These are phyloP conservation scores for cat (Felis catus) DNA, from an alignment of 2,113 vertebrate genomes.

Conservation along the genomic window DNA sequence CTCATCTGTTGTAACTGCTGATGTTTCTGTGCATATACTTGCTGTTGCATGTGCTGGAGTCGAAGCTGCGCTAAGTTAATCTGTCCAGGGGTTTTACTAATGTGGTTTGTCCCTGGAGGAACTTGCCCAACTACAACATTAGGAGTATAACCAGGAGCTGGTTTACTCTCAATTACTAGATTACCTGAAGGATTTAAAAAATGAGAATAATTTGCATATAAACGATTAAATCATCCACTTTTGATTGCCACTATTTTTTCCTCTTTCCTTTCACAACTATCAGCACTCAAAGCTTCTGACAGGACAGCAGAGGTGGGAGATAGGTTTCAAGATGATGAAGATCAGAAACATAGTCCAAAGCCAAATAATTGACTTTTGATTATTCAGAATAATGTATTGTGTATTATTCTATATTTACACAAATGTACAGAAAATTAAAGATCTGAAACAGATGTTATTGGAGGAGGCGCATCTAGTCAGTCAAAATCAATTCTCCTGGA, in stretches of 20 bases:
- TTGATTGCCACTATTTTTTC: constrained; percentile 31
- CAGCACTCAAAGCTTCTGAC: constrained; percentile 13
- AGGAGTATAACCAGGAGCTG: constrained; percentile 90
- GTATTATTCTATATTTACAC: background rate
- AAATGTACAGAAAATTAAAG: constrained; percentile 39
- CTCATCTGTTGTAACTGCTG: constrained; percentile 95
- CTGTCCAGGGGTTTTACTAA: constrained; percentile 93
- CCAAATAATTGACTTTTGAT: background rate
- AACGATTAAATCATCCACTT: constrained; percentile 10
- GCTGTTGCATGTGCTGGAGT: constrained; percentile 97
- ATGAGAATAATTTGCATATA: constrained; percentile 54
- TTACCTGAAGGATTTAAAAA: constrained; percentile 88
- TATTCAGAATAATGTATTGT: constrained; percentile 3
- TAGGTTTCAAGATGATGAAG: background rate
- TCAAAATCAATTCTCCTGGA: constrained; percentile 34
- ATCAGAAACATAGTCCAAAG: constrained; percentile 42
- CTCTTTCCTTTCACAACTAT: constrained; percentile 37
- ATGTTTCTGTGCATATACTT: constrained; percentile 95
- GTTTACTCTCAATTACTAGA: constrained; percentile 96
- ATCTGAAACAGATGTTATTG: constrained; percentile 4
- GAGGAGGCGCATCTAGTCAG: background rate
- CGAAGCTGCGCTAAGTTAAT: constrained; percentile 98
- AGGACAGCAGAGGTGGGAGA: background rate
- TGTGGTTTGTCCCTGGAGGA: constrained; percentile 91
- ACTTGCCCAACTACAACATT: constrained; percentile 92